A percentile compares a stretch with the other conserved stretches of the same genome.
These are phyloP conservation scores for Aphelenchoides fujianensis DNA, from an alignment of 1,140 invertebrate species.

Conservation along the genomic window DNA sequence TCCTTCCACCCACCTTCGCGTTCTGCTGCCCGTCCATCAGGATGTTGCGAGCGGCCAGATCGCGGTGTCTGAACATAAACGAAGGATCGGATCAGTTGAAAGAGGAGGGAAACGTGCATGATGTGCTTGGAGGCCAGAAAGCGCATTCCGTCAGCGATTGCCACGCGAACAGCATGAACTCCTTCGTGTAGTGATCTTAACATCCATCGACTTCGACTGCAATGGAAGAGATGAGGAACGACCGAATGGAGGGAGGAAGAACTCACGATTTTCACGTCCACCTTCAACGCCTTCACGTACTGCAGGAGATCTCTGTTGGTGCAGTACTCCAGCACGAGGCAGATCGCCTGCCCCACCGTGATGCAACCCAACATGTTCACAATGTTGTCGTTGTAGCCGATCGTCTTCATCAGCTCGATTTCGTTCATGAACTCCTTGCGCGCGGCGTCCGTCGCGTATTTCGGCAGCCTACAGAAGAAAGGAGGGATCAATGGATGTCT, in stretches of 20 bases:
- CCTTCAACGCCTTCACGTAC: conserved; percentile 52
- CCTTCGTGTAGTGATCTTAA: conserved; percentile 47
- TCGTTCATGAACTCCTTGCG: conserved; percentile 92
- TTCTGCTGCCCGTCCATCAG: conserved; percentile 71
- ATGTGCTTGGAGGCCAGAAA: conserved; percentile 31
- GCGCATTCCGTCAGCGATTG: conserved; percentile 89
- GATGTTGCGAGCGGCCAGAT: conserved; percentile 92
- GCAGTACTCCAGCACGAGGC: conserved; percentile 52
- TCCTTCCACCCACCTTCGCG: conserved; percentile 55
- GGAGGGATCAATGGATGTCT: too few species aligned
- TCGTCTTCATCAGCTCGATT: conserved; percentile 93
- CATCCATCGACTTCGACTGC: conserved; percentile 49
- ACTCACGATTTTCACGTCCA: conserved; percentile 43
- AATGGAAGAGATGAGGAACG: too few species aligned
- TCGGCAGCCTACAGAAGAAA: conserved; percentile 49
- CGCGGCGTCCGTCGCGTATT: conserved; percentile 88
- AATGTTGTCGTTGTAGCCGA: conserved; percentile 92
- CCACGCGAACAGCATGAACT: conserved; percentile 73
- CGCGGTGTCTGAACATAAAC: conserved; percentile 78
- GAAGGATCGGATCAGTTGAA: background rate
- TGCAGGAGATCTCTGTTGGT: conserved; percentile 48
- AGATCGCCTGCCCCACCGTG: conserved; percentile 64
- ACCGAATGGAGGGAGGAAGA: too few species aligned
- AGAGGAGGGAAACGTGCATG: too few species aligned
- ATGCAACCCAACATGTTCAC: conserved; percentile 81